Percentiles rank a stretch among this genome's conserved stretches.
Conservation (phyloP, 2,888 invertebrate species). For the Clostera curtula region DNA sequence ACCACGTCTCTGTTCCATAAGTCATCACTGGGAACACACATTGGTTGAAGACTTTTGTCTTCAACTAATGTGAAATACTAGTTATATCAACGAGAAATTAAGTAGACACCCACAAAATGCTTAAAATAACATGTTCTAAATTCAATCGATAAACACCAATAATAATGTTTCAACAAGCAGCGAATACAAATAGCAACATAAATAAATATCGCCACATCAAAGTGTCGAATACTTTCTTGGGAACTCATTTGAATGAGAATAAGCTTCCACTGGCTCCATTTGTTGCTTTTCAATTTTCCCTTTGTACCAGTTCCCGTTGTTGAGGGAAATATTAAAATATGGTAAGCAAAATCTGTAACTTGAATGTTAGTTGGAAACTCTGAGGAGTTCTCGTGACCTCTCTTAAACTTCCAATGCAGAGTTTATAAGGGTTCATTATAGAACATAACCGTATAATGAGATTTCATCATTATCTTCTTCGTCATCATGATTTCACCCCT, state of each 20-base stretch:
- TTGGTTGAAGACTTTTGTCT: no score
- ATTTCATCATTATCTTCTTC: no score
- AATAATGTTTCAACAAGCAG: no score
- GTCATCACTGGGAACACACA: no score
- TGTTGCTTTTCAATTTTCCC: slow-evolving; percentile 59
- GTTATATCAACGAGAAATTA: no score
- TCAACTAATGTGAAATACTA: no score
- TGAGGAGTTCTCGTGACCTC: slow-evolving; percentile 16
- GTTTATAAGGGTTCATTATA: slow-evolving; percentile 19
- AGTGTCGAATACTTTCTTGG: slow-evolving; percentile 53
- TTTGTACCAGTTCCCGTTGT: slow-evolving; percentile 48
- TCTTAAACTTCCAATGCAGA: slow-evolving; percentile 16
- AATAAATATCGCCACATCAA: slow-evolving; percentile 45
- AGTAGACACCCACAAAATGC: no score
- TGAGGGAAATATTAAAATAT: slow-evolving; percentile 61
- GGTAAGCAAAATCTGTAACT: slow-evolving; percentile 51
- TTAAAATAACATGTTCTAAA: no score
- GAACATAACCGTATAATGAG: no score
- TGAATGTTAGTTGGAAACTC: slow-evolving; percentile 31
- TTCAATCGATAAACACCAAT: no score
- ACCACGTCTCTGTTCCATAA: no score
- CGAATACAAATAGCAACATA: slow-evolving; percentile 11
- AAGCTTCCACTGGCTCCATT: slow-evolving; percentile 48
- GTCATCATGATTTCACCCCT: no score
- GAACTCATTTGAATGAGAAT: slow-evolving; percentile 66